phyloP scores from a whole-genome alignment of 2,888 invertebrate species.

The Argynnis bischoffii region DNA sequence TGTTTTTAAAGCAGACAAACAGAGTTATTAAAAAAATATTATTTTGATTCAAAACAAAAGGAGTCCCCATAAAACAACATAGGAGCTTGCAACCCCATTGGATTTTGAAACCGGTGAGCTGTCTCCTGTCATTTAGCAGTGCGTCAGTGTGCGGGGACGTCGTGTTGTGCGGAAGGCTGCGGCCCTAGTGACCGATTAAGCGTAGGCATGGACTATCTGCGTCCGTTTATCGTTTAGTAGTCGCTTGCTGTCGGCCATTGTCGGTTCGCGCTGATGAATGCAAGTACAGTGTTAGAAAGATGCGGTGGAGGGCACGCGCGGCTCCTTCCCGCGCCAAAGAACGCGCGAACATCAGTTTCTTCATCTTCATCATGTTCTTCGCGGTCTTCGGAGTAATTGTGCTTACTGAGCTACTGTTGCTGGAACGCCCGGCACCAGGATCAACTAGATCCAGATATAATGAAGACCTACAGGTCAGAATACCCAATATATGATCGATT shows the following conservation, averaged over 20 bases:
- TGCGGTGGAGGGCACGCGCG: constrained; percentile 78
- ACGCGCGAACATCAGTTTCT: constrained; percentile 93
- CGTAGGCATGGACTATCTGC: constrained; percentile 19
- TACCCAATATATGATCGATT: constrained; percentile 2
- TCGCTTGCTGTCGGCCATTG: constrained; percentile 53
- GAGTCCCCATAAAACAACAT: constrained; percentile 13
- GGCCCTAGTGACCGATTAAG: constrained; percentile 52
- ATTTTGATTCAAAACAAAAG: constrained; percentile 23
- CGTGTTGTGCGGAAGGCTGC: constrained; percentile 57
- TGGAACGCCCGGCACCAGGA: constrained; percentile 79
- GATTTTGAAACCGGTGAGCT: constrained; percentile 37
- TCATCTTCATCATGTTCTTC: constrained; percentile 95
- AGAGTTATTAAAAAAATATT: constrained; percentile 4
- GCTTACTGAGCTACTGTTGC: constrained; percentile 89
- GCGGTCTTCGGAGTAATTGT: constrained; percentile 94
- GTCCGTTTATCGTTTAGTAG: constrained; percentile 47
- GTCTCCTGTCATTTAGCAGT: constrained; percentile 38
- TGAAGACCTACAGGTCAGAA: constrained; percentile 85
- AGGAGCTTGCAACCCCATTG: constrained; percentile 41
- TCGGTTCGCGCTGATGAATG: constrained; percentile 55
- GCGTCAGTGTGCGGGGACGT: constrained; percentile 52
- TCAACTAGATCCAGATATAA: constrained; percentile 82
- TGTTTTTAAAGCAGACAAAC: too few species aligned
- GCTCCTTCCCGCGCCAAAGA: constrained; percentile 85
- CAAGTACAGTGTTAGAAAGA: constrained; percentile 57